phyloP scores from a whole-genome alignment of 2,888 invertebrate species.

The Drosophila ochracea region DNA sequence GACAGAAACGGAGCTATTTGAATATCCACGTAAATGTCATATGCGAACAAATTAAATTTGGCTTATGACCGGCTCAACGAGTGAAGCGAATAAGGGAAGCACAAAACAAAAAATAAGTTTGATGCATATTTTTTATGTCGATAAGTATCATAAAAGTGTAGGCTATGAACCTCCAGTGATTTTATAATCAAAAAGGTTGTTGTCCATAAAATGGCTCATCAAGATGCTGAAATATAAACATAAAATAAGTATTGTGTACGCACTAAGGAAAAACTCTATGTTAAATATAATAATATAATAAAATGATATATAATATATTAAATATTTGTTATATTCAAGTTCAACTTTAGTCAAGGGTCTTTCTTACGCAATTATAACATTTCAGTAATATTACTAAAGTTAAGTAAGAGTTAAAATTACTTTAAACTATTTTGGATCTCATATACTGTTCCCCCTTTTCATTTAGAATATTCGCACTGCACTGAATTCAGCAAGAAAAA shows the following conservation, averaged over 20 bases:
- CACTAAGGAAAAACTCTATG: background rate
- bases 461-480: constrained; percentile 15
- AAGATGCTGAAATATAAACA: constrained; percentile 4
- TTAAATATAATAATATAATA: background rate
- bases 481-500: constrained; percentile 29
- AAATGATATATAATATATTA: background rate
- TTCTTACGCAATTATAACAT: background rate
- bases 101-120: constrained; percentile 12
- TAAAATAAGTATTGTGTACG: constrained; percentile 7
- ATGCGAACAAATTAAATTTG: constrained; percentile 78
- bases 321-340: background rate
- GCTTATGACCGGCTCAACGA: constrained; percentile 65
- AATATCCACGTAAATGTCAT: constrained; percentile 78
- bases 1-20: constrained; percentile 78
- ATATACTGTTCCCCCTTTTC: background rate
- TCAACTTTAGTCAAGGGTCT: background rate
- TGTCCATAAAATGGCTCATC: constrained; percentile 34
- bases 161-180: constrained; percentile 23
- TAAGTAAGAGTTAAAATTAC: background rate
- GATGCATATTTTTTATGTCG: constrained; percentile 42
- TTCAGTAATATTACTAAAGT: background rate
- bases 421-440: background rate
- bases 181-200: constrained; percentile 28
- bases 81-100: constrained; percentile 9
- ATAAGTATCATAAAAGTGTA: constrained; percentile 39